Conservation (phyloP, 1,140 invertebrate genomes). For the Drosophila bocki region DNA sequence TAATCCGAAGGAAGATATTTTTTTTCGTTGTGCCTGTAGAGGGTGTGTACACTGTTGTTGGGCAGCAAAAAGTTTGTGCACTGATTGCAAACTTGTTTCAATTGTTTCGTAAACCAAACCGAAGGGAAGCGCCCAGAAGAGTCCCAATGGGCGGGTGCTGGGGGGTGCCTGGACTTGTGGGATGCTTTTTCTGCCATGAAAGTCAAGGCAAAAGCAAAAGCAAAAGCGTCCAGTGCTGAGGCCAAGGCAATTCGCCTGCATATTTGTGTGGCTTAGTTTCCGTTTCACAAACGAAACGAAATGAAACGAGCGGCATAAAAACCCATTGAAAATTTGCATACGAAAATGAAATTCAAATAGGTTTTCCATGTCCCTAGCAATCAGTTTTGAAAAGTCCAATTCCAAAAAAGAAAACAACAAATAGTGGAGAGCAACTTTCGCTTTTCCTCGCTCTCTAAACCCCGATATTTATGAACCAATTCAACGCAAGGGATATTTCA, state of each 20-base stretch:
- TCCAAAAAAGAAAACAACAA: slow-evolving; percentile 11
- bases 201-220: slow-evolving; percentile 67
- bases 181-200: slow-evolving; percentile 48
- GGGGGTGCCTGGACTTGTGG: slow-evolving; percentile 1
- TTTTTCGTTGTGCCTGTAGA: slow-evolving; percentile 37
- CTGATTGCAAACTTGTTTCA: slow-evolving; percentile 83
- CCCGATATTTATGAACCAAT: slow-evolving; percentile 36
- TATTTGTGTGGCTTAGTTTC: slow-evolving; percentile 80
- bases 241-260: slow-evolving; percentile 68
- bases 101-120: slow-evolving; percentile 71
- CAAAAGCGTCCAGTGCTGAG: slow-evolving; percentile 40
- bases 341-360: slow-evolving; percentile 81
- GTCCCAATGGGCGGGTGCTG: slow-evolving; percentile 11
- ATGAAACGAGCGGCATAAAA: slow-evolving; percentile 73
- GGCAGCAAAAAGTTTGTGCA: slow-evolving; percentile 75
- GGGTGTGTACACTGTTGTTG: slow-evolving; percentile 10
- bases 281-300: slow-evolving; percentile 65
- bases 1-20: slow-evolving; percentile 9
- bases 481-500: slow-evolving; percentile 26
- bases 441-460: slow-evolving; percentile 28
- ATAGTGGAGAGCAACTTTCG: slow-evolving; percentile 44
- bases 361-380: slow-evolving; percentile 60
- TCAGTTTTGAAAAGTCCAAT: slow-evolving; percentile 28
- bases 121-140: slow-evolving; percentile 28
- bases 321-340: slow-evolving; percentile 81